phyloP scores from a whole-genome alignment of 2,888 invertebrate species.

The Eledone cirrhosa region DNA sequence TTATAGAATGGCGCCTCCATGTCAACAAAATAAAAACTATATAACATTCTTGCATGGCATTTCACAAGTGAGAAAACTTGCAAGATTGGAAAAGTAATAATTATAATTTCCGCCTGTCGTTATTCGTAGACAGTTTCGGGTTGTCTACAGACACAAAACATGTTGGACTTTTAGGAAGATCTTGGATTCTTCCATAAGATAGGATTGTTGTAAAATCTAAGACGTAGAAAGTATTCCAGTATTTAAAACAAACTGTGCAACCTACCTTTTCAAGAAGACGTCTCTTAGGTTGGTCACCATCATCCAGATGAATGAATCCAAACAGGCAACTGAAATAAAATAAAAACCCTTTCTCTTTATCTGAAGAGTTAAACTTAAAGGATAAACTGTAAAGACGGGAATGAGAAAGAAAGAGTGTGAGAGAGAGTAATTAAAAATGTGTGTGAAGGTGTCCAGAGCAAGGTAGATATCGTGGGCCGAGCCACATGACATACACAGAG shows the following conservation, averaged over 20 bases:
- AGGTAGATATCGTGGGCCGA: too few species aligned
- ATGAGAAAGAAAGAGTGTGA: too few species aligned
- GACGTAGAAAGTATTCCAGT: conserved; percentile 14
- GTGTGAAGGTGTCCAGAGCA: too few species aligned
- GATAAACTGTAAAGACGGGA: too few species aligned
- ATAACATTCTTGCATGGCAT: not conserved
- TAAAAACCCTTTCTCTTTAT: not conserved
- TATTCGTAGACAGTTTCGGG: too few species aligned
- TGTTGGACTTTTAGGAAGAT: too few species aligned
- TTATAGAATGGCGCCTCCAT: too few species aligned
- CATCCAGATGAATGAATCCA: conserved; percentile 85
- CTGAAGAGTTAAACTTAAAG: too few species aligned
- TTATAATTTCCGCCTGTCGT: not conserved
- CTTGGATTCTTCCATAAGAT: too few species aligned
- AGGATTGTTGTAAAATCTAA: not conserved
- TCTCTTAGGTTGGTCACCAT: conserved; percentile 83
- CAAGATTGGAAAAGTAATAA: not conserved
- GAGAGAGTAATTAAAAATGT: too few species aligned
- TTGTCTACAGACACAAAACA: too few species aligned
- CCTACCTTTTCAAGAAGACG: conserved; percentile 79
- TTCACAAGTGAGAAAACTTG: not conserved
- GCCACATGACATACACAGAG: too few species aligned
- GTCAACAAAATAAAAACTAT: not conserved
- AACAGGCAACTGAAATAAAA: conserved; percentile 80
- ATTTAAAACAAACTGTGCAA: not conserved